Base-by-base conservation (phyloP, 2,888 invertebrate genomes). In the Ormia ochracea region DNA sequence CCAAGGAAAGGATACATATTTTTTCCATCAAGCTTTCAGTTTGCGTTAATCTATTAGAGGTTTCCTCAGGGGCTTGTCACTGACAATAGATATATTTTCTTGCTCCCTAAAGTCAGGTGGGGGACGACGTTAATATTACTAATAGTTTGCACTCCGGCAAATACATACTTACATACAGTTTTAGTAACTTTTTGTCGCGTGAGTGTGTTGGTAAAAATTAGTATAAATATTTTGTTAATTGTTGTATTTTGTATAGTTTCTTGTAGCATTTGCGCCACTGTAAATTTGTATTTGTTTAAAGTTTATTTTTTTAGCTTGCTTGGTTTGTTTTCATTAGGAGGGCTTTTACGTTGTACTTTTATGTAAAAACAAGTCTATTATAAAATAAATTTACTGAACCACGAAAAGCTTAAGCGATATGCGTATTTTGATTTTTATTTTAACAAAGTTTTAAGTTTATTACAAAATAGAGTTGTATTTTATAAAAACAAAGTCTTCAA, bases 241-340 rank as follows among this genome's bases (percentile, higher is more conserved):
- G 21, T 26, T 59, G 52, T 65, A 36, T 26, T 58, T 2, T 56
- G 14, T 9, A 56, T 12, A 23, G 14, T 26, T 61, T 19, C n/a
- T 65, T 58, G n/a, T 26, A 31, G 61, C 36, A 56, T 52, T 45
- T 63, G 43, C 63, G 31, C 56, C 14, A 21, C 74, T 81, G 74
- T 75, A 74, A 69, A 78, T 74, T 78, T 81, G 81, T 81, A 68
- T 48, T 65, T 72, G 45, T 66, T 33, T 58, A 31, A 50, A 26
- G 23, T 50, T 48, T 63, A 41, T 3, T 33, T 59, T 38, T 26
- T 1, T 17, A n/a, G n/a, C 5, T 61, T 33, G 21, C 61, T 58
- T 50, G n/a, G 48, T 41, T 61, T 33, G 59, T 59, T 50, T 70
- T 69, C 36, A 45, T 65, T 68, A 76, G 75, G 72, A 76, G 76